Evolutionary conservation across 2,888 invertebrate species (phyloP).

Genomic region (Eudemis profundana): DNA sequence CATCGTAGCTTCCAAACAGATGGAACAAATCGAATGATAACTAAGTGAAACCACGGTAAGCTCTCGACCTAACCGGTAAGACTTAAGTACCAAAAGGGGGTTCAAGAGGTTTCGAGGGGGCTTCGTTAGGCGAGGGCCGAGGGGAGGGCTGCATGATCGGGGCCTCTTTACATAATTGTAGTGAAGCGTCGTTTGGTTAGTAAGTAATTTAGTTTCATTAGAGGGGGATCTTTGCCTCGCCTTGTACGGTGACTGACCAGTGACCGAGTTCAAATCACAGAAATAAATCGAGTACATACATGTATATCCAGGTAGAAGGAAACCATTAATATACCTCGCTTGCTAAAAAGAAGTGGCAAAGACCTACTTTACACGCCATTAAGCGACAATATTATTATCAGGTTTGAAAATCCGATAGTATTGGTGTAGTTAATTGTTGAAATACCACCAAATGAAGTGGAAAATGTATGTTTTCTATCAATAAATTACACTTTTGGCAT

Average conservation of each 20-base stretch:
- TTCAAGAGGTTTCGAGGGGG: conserved; percentile 3
- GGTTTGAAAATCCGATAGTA: too few species aligned
- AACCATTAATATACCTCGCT: too few species aligned
- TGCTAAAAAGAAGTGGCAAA: too few species aligned
- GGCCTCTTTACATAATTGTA: conserved; percentile 38
- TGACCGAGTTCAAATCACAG: neutral
- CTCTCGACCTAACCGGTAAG: conserved; percentile 1
- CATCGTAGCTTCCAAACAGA: too few species aligned
- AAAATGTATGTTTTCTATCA: too few species aligned
- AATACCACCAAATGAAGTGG: too few species aligned
- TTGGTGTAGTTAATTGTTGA: too few species aligned
- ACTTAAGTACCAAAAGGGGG: conserved; percentile 25
- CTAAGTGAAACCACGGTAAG: neutral
- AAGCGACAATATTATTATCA: too few species aligned
- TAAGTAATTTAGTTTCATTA: conserved; percentile 40
- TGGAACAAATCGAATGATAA: conserved; percentile 1
- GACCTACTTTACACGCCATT: too few species aligned
- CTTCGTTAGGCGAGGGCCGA: conserved; percentile 13
- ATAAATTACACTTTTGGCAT: too few species aligned
- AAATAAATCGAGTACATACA: too few species aligned
- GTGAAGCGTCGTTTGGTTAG: conserved; percentile 29
- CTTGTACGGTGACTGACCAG: neutral
- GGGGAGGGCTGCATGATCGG: conserved; percentile 29
- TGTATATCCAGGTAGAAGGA: too few species aligned
- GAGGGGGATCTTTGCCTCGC: neutral